A percentile compares a stretch with the other conserved stretches of the same genome.
These are phyloP conservation scores for Gortyna flavago DNA, from an alignment of 2,888 invertebrate genomes.

Conservation along the genomic window DNA sequence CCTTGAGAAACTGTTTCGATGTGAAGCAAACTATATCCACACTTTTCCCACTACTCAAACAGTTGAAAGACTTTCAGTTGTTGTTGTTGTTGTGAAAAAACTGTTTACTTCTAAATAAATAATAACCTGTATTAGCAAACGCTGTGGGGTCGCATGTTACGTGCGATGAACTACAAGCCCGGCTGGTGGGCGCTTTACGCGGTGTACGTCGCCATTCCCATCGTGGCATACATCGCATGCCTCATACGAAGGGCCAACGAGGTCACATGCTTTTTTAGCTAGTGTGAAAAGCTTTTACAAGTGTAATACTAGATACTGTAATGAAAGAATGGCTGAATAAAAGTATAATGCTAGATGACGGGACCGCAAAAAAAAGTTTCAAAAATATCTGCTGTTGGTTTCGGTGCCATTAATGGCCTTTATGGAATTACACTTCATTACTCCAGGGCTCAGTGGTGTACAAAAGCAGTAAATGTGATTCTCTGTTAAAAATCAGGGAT, in stretches of 20 bases:
- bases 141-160: constrained; percentile 93
- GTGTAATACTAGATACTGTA: not conserved
- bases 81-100: not conserved
- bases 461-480: not conserved
- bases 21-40: not conserved
- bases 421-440: not conserved
- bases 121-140: constrained; percentile 79
- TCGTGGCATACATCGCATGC: constrained; percentile 92
- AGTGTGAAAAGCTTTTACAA: not conserved
- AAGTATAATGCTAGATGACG: not conserved
- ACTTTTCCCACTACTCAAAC: not conserved
- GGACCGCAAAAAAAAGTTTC: not conserved
- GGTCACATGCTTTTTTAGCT: constrained; percentile 84
- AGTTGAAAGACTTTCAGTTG: not conserved
- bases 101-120: not conserved
- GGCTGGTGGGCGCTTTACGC: constrained; percentile 95
- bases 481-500: too few species aligned
- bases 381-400: not conserved
- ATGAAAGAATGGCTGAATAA: not conserved
- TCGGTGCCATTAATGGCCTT: not conserved
- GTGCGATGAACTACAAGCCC: constrained; percentile 94
- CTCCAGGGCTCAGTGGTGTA: not conserved
- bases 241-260: constrained; percentile 92
- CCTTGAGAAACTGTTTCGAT: not conserved
- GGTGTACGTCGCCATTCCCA: constrained; percentile 93